Evolutionary conservation across 1,140 invertebrate species (phyloP), one percentile per base, ranked within the genome.

Genomic region (Araneus ventricosus): DNA sequence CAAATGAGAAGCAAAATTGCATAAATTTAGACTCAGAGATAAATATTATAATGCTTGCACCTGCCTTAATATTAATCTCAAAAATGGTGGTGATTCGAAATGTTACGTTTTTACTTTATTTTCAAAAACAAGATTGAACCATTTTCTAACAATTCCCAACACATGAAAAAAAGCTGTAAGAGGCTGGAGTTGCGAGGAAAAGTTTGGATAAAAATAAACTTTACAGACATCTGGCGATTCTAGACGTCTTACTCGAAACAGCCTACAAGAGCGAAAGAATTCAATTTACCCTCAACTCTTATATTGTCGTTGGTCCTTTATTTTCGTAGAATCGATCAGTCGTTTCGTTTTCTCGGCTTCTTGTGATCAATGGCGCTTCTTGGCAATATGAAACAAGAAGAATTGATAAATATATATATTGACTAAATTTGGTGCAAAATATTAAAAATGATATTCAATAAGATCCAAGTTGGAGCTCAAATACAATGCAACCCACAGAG

Each of bases 241-340:
- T 79, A 52, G 39, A 75, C 67, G 30, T 79, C 45, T 75, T 30
- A 70, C 30, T 89, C 41, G 22, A 75, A 89, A n/a, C 63, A n/a
- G 61, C 17, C 14, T 27, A 57, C 88, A 79, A 79, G 39, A 79
- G 41, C 84, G 45, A 45, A 75, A 75, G 63, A 89, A 89, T 89
- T 89, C 88, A 89, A 89, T 89, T 89, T 89, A 79, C 67, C 88
- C 88, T 89, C 88, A 79, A 89, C 67, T 59, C 88, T 75, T 79
- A 89, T 89, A 79, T 75, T 89, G 45, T 79, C 37, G 63, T 89
- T 79, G 63, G 39, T 79, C 88, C 75, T 89, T 89, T 89, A 89
- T 89, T 89, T 89, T 79, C n/a, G 6, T 34, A 39, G 27, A 89
- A 79, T 75, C 67, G 41, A 79, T 75, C 39, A 79, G 37, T 14